phyloP scores from a whole-genome alignment of 2,797 vertebrate species.

The Poeciliopsis turneri region DNA sequence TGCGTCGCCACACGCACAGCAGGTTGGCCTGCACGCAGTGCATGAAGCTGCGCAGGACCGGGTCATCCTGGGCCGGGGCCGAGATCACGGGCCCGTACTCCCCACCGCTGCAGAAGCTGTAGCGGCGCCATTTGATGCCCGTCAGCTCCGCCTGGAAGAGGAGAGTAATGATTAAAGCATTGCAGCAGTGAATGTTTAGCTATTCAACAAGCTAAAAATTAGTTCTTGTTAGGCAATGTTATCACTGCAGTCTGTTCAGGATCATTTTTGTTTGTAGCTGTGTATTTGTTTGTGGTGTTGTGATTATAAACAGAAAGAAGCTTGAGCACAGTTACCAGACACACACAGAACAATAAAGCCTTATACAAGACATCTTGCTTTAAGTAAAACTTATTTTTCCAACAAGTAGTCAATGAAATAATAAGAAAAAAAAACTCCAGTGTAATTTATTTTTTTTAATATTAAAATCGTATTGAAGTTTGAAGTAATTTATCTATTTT shows the following conservation, averaged over 20 bases:
- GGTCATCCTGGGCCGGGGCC: conserved; percentile 96
- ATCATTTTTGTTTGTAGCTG: background rate
- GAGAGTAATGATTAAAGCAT: conserved; percentile 12
- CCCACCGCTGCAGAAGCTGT: conserved; percentile 91
- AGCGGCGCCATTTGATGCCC: conserved; percentile 99
- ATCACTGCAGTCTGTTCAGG: conserved; percentile 7
- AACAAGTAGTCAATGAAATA: background rate
- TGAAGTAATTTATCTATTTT: background rate
- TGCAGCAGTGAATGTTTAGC: conserved; percentile 17
- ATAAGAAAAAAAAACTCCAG: background rate
- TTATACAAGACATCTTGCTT: background rate
- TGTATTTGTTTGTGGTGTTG: background rate
- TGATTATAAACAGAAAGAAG: background rate
- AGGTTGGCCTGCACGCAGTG: conserved; percentile 96
- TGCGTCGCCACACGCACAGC: conserved; percentile 96
- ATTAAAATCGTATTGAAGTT: background rate
- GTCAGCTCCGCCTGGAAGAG: conserved; percentile 91
- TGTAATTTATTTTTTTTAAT: background rate
- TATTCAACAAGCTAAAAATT: conserved; percentile 21
- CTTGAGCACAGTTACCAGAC: conserved; percentile 2
- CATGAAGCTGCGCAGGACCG: conserved; percentile 96
- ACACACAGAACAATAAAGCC: background rate
- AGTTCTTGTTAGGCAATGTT: conserved; percentile 6
- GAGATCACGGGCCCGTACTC: conserved; percentile 97
- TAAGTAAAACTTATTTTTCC: background rate